Evolutionary conservation across 1,140 invertebrate genomes (phyloP).

Genomic region (Vanessa atalanta): DNA sequence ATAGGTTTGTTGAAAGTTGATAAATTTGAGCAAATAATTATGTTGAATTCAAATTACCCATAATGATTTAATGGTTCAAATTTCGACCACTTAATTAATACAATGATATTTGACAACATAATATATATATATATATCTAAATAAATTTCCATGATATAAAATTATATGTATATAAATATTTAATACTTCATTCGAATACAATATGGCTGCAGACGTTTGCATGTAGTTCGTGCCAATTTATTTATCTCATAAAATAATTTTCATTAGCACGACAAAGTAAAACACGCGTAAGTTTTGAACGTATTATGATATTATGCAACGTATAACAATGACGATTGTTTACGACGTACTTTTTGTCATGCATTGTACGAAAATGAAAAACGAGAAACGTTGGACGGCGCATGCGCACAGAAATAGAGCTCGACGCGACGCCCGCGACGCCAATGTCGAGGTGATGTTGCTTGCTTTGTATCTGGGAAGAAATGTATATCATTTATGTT

Average conservation of each 20-base stretch:
- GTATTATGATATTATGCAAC: conserved; percentile 7
- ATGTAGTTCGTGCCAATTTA: no score
- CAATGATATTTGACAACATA: no score
- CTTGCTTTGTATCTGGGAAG: conserved; percentile 13
- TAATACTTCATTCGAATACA: no score
- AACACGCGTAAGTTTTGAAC: background rate
- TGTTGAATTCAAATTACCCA: no score
- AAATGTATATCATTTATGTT: background rate
- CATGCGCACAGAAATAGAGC: conserved; percentile 57
- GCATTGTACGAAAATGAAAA: conserved; percentile 53
- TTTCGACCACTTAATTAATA: no score
- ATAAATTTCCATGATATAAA: no score
- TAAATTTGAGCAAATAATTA: no score
- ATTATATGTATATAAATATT: no score
- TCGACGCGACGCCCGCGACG: conserved; percentile 42
- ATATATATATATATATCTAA: no score
- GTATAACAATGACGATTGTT: conserved; percentile 33
- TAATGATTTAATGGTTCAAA: no score
- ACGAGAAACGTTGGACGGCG: conserved; percentile 36
- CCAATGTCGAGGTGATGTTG: conserved; percentile 70
- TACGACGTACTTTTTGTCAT: conserved; percentile 39
- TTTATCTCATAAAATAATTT: background rate
- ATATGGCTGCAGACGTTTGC: no score
- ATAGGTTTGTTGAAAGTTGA: no score
- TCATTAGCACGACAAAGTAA: background rate